These are phyloP conservation scores for Melanotaenia parkinsoni DNA, from an alignment of 2,797 vertebrate genomes.

Conservation along the genomic window DNA sequence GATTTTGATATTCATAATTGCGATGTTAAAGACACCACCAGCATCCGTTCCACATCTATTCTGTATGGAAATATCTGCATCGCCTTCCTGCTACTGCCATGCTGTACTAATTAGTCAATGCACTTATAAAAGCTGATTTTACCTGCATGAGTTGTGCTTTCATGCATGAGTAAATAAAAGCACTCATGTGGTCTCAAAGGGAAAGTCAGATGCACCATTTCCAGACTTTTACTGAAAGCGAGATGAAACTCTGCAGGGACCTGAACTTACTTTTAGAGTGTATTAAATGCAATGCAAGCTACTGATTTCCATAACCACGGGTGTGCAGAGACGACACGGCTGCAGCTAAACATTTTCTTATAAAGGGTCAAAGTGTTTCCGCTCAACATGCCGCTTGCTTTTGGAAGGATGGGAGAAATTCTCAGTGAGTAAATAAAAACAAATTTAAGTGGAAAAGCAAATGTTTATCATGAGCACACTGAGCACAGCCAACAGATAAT, in stretches of 20 bases:
- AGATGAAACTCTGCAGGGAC: not conserved
- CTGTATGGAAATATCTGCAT: too few species aligned
- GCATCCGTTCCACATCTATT: too few species aligned
- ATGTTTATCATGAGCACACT: not conserved
- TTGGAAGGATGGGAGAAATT: not conserved
- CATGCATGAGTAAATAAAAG: too few species aligned
- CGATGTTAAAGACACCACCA: too few species aligned
- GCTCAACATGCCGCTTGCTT: not conserved
- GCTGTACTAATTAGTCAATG: too few species aligned
- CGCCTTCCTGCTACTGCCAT: too few species aligned
- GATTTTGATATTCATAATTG: too few species aligned
- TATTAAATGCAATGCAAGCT: not conserved
- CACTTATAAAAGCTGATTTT: not conserved
- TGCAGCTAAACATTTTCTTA: not conserved
- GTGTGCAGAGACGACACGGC: not conserved
- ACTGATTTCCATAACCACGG: not conserved
- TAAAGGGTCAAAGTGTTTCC: not conserved
- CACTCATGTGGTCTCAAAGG: too few species aligned
- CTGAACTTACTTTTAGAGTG: not conserved
- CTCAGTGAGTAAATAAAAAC: constrained; percentile 1
- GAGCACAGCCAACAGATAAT: not conserved
- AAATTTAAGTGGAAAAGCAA: constrained; percentile 18
- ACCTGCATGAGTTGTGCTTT: too few species aligned
- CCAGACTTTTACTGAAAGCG: too few species aligned
- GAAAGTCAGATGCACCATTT: too few species aligned